Evolutionary conservation across 2,888 invertebrate species (phyloP).

Genomic region (Loripinus fragilis): DNA sequence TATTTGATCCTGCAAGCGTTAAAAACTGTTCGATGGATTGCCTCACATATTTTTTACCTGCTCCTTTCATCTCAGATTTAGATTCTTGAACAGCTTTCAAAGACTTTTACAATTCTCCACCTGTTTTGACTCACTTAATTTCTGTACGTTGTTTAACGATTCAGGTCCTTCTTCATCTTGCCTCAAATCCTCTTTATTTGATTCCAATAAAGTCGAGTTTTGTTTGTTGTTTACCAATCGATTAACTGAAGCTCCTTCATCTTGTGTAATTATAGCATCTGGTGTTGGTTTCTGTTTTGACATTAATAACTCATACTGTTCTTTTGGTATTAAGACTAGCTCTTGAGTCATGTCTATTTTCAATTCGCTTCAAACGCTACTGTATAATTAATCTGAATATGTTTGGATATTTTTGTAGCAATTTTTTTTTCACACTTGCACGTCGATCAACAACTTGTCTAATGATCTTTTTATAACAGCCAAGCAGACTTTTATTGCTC

Average conservation of each 20-base stretch:
- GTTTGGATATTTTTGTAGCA: not conserved
- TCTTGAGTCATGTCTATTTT: not conserved
- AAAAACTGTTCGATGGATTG: not conserved
- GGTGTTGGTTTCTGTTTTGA: not conserved
- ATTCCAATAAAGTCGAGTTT: too few species aligned
- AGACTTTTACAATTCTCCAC: too few species aligned
- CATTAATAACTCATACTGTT: not conserved
- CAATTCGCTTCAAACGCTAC: not conserved
- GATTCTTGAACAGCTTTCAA: constrained; percentile 1
- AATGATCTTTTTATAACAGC: not conserved
- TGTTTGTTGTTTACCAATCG: too few species aligned
- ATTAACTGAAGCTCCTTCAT: too few species aligned
- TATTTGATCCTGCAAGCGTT: not conserved
- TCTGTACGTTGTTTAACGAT: too few species aligned
- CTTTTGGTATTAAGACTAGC: not conserved
- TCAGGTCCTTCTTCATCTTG: not conserved
- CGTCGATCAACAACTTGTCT: not conserved
- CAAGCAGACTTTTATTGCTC: not conserved
- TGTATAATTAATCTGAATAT: not conserved
- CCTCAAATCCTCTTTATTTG: not conserved
- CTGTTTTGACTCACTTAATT: too few species aligned
- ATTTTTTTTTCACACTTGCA: not conserved
- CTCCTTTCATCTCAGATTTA: not conserved
- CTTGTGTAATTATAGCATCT: not conserved
- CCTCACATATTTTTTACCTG: not conserved